Conservation (phyloP, 2,113 vertebrate genomes). For the Prochilodus magdalenae region DNA sequence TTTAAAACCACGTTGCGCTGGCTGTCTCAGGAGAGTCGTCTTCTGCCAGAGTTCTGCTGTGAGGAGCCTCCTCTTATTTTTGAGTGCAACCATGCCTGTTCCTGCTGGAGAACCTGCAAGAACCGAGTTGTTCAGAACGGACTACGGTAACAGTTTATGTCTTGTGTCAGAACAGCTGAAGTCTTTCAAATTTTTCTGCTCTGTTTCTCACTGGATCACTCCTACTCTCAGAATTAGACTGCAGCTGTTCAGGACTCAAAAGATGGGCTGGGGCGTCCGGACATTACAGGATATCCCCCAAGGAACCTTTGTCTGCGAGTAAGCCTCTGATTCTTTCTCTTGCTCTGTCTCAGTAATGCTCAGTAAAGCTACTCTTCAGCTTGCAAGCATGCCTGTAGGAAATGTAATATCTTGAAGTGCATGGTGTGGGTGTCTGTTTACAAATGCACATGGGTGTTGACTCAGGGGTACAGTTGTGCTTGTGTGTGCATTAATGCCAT, state of each 20-base stretch:
- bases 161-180: not conserved
- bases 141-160: slow-evolving; percentile 83
- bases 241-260: slow-evolving; percentile 90
- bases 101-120: slow-evolving; percentile 94
- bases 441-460: not conserved
- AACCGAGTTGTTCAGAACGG: slow-evolving; percentile 97
- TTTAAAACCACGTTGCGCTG: not conserved
- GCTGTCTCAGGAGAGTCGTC: slow-evolving; percentile 82
- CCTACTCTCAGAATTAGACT: slow-evolving; percentile 81
- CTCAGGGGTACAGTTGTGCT: not conserved
- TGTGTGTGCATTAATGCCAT: slow-evolving; percentile 11
- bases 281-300: slow-evolving; percentile 90
- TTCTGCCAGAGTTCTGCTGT: slow-evolving; percentile 95
- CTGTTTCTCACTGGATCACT: slow-evolving; percentile 21
- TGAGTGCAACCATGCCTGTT: slow-evolving; percentile 97
- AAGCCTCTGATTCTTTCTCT: slow-evolving; percentile 66
- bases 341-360: not conserved
- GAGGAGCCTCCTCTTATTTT: slow-evolving; percentile 94
- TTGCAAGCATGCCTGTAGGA: not conserved
- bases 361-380: not conserved
- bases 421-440: not conserved
- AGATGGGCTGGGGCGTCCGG: slow-evolving; percentile 95
- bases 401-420: not conserved
- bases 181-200: not conserved
- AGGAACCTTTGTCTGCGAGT: slow-evolving; percentile 98